A percentile compares a stretch with the other conserved stretches of the same genome.
Conservation (phyloP, 2,888 invertebrate genomes). For the Heliconius hortense region DNA sequence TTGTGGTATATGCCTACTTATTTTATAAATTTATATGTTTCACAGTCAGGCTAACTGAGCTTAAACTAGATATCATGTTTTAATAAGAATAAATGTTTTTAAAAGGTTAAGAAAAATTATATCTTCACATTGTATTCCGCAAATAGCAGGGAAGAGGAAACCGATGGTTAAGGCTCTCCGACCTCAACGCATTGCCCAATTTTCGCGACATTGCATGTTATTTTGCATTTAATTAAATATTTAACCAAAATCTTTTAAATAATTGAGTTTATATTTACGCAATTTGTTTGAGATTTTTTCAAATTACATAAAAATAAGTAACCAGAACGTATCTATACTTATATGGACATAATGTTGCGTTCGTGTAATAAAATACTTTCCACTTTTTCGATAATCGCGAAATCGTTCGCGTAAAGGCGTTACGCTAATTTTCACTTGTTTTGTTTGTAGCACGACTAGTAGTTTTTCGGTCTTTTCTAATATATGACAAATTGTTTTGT, state of each 20-base stretch:
- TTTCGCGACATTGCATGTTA: background rate
- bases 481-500: background rate
- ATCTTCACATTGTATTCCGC: no score
- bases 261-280: background rate
- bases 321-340: background rate
- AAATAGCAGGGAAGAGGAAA: background rate
- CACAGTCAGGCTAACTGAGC: background rate
- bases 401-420: background rate
- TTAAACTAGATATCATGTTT: background rate
- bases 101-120: background rate
- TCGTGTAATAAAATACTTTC: constrained; percentile 17
- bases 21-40: background rate
- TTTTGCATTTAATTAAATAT: no score
- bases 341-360: constrained; percentile 6
- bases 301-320: background rate
- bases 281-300: background rate
- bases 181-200: background rate
- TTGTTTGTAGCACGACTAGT: background rate
- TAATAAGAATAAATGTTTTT: background rate
- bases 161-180: background rate
- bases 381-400: constrained; percentile 9
- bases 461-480: background rate
- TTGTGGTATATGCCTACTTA: background rate
- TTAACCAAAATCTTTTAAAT: background rate
- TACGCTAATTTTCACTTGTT: constrained; percentile 18